phyloP scores from a whole-genome alignment of 2,888 invertebrate genomes.

The Arctia plantaginis region DNA sequence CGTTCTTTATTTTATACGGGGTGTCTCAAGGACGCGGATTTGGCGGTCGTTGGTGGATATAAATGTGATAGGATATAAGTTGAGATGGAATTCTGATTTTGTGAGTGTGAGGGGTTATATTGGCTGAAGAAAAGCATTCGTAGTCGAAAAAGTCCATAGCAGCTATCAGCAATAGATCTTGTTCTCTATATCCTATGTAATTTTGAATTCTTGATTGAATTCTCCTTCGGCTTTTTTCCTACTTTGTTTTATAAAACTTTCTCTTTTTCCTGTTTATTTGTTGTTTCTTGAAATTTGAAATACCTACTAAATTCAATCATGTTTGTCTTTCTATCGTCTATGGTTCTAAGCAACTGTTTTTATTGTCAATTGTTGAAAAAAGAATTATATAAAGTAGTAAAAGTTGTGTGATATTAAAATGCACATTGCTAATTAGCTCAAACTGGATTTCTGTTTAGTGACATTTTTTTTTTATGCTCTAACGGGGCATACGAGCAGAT shows the following conservation, averaged over 20 bases:
- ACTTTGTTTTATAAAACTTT: background rate
- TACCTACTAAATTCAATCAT: background rate
- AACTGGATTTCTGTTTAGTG: too few relatives aligned
- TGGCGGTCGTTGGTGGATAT: constrained; percentile 3
- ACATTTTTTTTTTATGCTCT: too few relatives aligned
- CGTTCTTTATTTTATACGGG: constrained; percentile 5
- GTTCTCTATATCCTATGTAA: background rate
- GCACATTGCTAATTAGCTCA: too few relatives aligned
- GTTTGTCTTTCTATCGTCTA: background rate
- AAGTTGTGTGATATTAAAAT: too few relatives aligned
- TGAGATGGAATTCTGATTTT: constrained; percentile 4
- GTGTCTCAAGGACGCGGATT: constrained; percentile 4
- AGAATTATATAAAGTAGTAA: too few relatives aligned
- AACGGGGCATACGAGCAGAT: too few relatives aligned
- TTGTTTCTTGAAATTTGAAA: background rate
- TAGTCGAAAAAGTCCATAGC: background rate
- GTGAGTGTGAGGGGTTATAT: constrained; percentile 3
- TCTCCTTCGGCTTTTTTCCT: background rate
- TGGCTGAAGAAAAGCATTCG: background rate
- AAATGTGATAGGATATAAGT: constrained; percentile 7
- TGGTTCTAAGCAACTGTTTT: background rate
- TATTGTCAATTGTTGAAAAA: background rate
- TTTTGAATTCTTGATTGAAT: background rate
- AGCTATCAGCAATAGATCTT: background rate
- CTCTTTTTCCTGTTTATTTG: background rate